A percentile compares a stretch with the other conserved stretches of the same genome.
phyloP scores from a whole-genome alignment of 2,888 invertebrate genomes.

The Epirrhoe alternata region DNA sequence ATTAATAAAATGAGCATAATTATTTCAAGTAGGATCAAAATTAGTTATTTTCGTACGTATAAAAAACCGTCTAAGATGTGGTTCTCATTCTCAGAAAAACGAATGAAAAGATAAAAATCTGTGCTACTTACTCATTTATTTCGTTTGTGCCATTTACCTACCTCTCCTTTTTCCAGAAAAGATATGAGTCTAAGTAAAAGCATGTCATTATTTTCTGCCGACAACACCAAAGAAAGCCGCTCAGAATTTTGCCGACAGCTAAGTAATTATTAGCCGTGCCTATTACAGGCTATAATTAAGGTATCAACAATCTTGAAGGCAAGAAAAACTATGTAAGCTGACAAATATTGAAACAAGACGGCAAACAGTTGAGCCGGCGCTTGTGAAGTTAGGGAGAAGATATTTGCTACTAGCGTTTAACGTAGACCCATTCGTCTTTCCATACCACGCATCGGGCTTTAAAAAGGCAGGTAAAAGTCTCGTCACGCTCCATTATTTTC shows the following conservation, averaged over 20 bases:
- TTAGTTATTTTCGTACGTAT: neutral
- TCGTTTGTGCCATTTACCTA: neutral
- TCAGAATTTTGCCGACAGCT: neutral
- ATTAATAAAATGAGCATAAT: neutral
- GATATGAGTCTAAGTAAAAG: conserved; percentile 1
- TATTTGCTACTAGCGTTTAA: conserved; percentile 8
- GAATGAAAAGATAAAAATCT: neutral
- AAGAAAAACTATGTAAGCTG: neutral
- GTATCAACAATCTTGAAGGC: neutral
- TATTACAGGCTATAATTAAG: neutral
- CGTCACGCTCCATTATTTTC: conserved; percentile 45
- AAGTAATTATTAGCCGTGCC: conserved; percentile 4
- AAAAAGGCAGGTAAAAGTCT: conserved; percentile 35
- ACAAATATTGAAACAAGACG: conserved; percentile 5
- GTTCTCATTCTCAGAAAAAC: neutral
- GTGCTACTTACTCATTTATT: conserved; percentile 2
- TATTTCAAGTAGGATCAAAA: neutral
- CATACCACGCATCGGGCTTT: conserved; percentile 14
- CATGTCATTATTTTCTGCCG: conserved; percentile 1
- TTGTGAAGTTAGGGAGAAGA: conserved; percentile 11
- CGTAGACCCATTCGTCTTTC: conserved; percentile 17
- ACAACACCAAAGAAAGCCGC: neutral
- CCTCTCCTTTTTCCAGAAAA: neutral
- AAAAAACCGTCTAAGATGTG: neutral
- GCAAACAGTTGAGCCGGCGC: conserved; percentile 10